These are phyloP conservation scores for Drosophila lutescens DNA, from an alignment of 2,888 invertebrate species.

Conservation along the genomic window DNA sequence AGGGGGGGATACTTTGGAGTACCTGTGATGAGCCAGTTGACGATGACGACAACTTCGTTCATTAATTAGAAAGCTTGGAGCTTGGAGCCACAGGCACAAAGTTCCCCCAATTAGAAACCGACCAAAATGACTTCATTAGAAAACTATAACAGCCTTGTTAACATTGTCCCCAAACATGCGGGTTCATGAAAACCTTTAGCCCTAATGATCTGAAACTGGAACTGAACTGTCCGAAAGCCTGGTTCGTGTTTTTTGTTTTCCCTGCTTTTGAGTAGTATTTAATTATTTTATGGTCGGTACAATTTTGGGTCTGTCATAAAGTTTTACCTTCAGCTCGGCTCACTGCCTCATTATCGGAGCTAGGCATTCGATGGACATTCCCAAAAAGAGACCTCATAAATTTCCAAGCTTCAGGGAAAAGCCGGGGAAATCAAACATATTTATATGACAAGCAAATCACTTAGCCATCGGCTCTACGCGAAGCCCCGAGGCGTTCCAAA, in stretches of 20 bases:
- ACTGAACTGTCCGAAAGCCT: constrained; percentile 25
- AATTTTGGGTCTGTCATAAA: constrained; percentile 38
- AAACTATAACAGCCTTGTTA: constrained; percentile 79
- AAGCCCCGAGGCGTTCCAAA: constrained; percentile 46
- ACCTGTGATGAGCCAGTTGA: constrained; percentile 17
- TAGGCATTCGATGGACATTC: constrained; percentile 24
- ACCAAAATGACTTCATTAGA: constrained; percentile 77
- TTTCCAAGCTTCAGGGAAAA: constrained; percentile 38
- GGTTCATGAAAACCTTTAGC: constrained; percentile 38
- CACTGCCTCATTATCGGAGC: constrained; percentile 38
- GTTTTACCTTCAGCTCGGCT: constrained; percentile 6
- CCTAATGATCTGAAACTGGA: constrained; percentile 55
- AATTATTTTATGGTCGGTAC: constrained; percentile 64
- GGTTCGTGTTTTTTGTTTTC: constrained; percentile 8
- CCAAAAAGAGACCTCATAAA: constrained; percentile 54
- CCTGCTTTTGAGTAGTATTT: constrained; percentile 38
- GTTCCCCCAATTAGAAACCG: constrained; percentile 68
- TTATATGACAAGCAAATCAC: constrained; percentile 78
- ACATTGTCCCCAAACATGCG: constrained; percentile 69
- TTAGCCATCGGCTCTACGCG: constrained; percentile 34
- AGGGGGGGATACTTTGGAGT: constrained; percentile 15
- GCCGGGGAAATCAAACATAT: constrained; percentile 63
- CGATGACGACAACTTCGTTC: constrained; percentile 75
- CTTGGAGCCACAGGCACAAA: constrained; percentile 10
- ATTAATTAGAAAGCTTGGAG: constrained; percentile 74